Base-by-base conservation (phyloP, 2,888 invertebrate species). In the Tubulanus polymorphus region DNA sequence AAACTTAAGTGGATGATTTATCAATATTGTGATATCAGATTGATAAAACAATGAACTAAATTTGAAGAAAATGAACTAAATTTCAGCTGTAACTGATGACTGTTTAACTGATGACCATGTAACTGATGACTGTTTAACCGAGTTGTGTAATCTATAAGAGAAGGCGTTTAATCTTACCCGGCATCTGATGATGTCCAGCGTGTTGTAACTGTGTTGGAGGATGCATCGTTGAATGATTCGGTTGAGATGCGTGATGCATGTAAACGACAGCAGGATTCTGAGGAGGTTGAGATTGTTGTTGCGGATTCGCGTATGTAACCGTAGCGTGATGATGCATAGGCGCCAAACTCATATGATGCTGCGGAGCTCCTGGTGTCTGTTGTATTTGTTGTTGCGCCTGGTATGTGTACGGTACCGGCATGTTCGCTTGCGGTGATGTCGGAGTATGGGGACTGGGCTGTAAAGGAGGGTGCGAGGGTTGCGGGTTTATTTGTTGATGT, bases 381-480 rank as follows among this genome's bases (percentile, higher is more conserved):
- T 5, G 20, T 20, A 18, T 23, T 20, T 41, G 41, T 20, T 41
- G 18, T 5, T 18, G 5, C 41, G 23, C 23, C 41, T 41, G 41
- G 23, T 41, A 23, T 41, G 6, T 23, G 41, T 41, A 41, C 6
- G 41, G 23, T 18, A 20, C 18, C 3, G 41, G 15, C 41, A 41
- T 41, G 23, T 41, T 41, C 27, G 55, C 56, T 54, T 61, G 64
- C 32, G 63, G 63, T 18, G 68, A 69, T 27, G 70, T 63, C 25
- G 65, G 68, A 48, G 67, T 70, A 48, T 68, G 70, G 15, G 70
- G 68, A 53, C 68, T 67, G 5, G 66, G 63, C 48, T 68, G 67
- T 52, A 68, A 54, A 18, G 66, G 68, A 18, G 68, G 70, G 48
- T 68, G 67, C 3, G n/a, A n/a, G n/a, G n/a, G n/a, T n/a, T 41